Evolutionary conservation across 2,113 vertebrate genomes (phyloP), one percentile per base, ranked within the genome.

Genomic region (Oxyura jamaicensis): DNA sequence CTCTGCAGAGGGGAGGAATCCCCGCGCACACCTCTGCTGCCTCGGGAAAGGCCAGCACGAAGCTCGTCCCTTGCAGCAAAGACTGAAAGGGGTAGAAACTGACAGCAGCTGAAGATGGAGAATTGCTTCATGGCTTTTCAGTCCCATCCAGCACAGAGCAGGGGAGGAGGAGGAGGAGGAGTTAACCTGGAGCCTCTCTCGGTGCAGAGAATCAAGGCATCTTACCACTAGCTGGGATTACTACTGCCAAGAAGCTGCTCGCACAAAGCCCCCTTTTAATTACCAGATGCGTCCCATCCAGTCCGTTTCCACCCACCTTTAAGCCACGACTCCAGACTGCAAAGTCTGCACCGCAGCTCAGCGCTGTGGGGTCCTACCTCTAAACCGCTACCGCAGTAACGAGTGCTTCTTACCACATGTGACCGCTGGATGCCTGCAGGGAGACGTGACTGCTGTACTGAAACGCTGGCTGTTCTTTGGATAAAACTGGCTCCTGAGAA

Each of bases 401-500:
- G 79, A 88, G 35, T 15, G 17, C 41, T 91, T 92, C 99, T 98
- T 88, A 99, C 99, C 99, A 99, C 99, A 99, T 99, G 89, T 99
- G 99, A 73, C 99, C 99, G 42, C 99, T 99, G 91, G 99, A 99
- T 26, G 99, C 99, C 86, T 99, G 99, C 93, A 99, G 97, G 83
- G 99, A 99, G 88, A 99, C 99, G 2, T 99, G 99, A 97, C 99
- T 99, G 98, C 99, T 99, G 93, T 99, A 99, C 97, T 99, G 99
- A 97, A 99, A 99, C 1, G 99, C 99, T 2, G 99, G 99, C 97
- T 99, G 99, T 67, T 99, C 99, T 97, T 99, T 99, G 50, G 99
- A 99, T 83, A 99, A 97, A 93, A 99, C 99, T 5, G 99, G 99
- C 91, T 99, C 99, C 99, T 99, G 96, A 22, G 67, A 79, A 97